Evolutionary conservation across 2,888 invertebrate species (phyloP), one percentile per base, ranked within the genome.

Genomic region (Rhodophaea formosa): DNA sequence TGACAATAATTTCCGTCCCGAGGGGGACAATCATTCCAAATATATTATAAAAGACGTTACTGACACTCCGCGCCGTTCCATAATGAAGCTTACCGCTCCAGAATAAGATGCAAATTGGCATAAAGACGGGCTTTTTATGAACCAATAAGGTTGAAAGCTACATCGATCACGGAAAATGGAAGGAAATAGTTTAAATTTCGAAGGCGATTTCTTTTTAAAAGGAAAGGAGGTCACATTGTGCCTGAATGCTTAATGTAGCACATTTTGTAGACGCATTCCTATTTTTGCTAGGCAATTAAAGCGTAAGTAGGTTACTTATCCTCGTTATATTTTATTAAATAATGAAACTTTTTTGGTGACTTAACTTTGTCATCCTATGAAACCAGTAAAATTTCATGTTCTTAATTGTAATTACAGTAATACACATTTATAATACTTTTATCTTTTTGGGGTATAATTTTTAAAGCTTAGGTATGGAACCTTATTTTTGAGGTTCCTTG

Each of bases 1-100:
- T 53, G 56, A 59, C 59, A 49, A 59, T 53, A 59, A 59, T 59
- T 59, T 59, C 56, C 59, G 39, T 12, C 44, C n/a, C 43, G 44
- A 42, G 30, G 53, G 53, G 53, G 44, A 53, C 53, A 53, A 53
- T 53, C 35, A 35, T 51, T 16, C 3, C n/a, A 7, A 51, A 51
- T 35, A 51, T 16, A 35, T 12, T 32, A 46, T 8, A 53, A 46
- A 57, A 42, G 45, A 57, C 53, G 12, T 51, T 35, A 51, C 32
- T 16, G 51, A 51, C 15, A 14, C 12, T 56, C 51, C 14, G 3
- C 16, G 8, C 16, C 35, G 12, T 35, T 51, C 35, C 8, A 35
- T 51, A 35, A 51, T 51, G 12, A 35, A 51, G 17, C 51, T 35
- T 51, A 35, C 10, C 10, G 8, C 6, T 14, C 6, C 12, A 8